These are phyloP conservation scores for Agrochola litura DNA, from an alignment of 2,888 invertebrate species.

Conservation along the genomic window DNA sequence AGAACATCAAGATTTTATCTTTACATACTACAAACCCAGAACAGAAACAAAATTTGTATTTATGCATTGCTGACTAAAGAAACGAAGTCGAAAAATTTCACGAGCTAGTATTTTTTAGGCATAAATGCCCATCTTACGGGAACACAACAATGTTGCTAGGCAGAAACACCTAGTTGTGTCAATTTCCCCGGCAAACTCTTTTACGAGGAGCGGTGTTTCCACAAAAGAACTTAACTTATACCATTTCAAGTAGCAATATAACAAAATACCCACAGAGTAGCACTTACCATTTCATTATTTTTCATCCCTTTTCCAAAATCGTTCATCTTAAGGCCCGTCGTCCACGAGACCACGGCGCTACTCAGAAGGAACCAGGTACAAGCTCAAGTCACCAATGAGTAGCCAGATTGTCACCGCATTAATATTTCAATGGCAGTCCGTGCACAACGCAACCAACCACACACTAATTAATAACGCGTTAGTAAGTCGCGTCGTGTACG, in stretches of 20 bases:
- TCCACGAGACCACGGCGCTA: not conserved
- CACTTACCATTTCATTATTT: conserved; percentile 26
- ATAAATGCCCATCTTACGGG: not conserved
- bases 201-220: not conserved
- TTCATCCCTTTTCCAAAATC: conserved; percentile 1
- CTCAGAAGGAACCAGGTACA: not conserved
- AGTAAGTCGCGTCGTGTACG: not conserved
- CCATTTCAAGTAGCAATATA: not conserved
- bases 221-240: not conserved
- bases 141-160: not conserved
- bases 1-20: too few species aligned
- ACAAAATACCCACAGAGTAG: conserved; percentile 13
- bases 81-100: not conserved
- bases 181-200: not conserved
- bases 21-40: too few species aligned
- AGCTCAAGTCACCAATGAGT: not conserved
- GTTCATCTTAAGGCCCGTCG: conserved; percentile 3
- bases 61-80: not conserved
- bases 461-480: not conserved
- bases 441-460: not conserved
- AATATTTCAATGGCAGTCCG: not conserved
- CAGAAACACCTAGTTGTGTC: not conserved
- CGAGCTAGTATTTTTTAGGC: not conserved
- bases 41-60: not conserved
- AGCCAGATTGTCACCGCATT: not conserved